Conservation (phyloP, 1,140 invertebrate species). For the Oncopodura yosiiana region DNA sequence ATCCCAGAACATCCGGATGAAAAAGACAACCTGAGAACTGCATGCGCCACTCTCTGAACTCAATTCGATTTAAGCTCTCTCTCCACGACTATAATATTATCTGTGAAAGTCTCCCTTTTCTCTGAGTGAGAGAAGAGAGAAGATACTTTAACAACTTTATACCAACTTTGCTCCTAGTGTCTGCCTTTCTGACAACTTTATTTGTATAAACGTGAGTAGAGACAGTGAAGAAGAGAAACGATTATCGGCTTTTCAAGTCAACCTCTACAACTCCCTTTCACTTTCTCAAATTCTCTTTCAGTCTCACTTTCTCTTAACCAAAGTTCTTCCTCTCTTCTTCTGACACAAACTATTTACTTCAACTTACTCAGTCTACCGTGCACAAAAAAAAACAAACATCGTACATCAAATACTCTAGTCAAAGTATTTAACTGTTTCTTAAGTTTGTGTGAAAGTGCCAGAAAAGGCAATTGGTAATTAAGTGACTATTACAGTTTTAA, state of each 20-base stretch:
- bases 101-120: too few species aligned
- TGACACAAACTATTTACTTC: conserved; percentile 1
- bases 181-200: background rate
- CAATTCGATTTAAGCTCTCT: conserved; percentile 12
- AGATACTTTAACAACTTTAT: too few species aligned
- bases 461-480: too few species aligned
- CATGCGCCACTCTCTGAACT: background rate
- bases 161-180: too few species aligned
- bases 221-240: background rate
- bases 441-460: too few species aligned
- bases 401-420: too few species aligned
- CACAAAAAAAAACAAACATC: too few species aligned
- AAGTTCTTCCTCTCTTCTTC: background rate
- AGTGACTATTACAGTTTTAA: too few species aligned
- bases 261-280: conserved; percentile 16
- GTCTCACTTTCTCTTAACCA: conserved; percentile 6
- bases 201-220: background rate
- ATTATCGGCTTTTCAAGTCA: conserved; percentile 16
- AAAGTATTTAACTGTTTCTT: too few species aligned
- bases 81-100: too few species aligned
- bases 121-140: too few species aligned
- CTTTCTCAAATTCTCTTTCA: background rate
- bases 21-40: background rate
- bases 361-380: conserved; percentile 1
- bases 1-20: conserved; percentile 23